A percentile compares a stretch with the other conserved stretches of the same genome.
Evolutionary conservation across 2,797 vertebrate genomes (phyloP).

Genomic region (Muscicapa comitata): DNA sequence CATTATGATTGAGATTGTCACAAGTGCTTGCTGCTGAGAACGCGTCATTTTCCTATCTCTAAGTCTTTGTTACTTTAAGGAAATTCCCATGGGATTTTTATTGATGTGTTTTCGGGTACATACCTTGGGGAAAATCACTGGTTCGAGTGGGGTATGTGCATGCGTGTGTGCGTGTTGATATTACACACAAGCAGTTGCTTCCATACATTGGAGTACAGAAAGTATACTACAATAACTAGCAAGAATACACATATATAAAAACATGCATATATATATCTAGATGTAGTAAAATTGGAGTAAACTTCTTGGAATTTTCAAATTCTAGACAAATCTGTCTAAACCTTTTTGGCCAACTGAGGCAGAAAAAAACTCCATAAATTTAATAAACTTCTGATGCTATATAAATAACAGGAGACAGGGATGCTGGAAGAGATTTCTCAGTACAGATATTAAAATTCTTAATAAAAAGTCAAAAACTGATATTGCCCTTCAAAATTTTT

Average conservation of each 20-base stretch:
- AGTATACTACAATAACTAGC: background rate
- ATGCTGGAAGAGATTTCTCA: background rate
- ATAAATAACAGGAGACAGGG: background rate
- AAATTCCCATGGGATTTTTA: background rate
- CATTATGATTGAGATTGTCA: background rate
- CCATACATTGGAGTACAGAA: background rate
- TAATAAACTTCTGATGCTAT: background rate
- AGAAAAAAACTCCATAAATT: accelerated
- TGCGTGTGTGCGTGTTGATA: accelerated
- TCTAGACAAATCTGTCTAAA: background rate
- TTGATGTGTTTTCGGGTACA: accelerated
- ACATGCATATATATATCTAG: background rate
- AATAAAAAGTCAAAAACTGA: background rate
- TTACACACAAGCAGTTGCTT: background rate
- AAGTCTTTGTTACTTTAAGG: background rate
- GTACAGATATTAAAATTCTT: background rate
- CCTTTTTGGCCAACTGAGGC: background rate
- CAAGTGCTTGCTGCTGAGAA: background rate
- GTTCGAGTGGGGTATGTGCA: accelerated
- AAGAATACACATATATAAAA: background rate
- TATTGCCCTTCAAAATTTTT: background rate
- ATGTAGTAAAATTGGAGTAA: background rate
- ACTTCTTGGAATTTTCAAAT: background rate
- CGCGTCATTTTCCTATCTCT: background rate
- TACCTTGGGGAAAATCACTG: background rate